Conservation (phyloP, 2,113 vertebrate species). For the Ammodytes dubius region DNA sequence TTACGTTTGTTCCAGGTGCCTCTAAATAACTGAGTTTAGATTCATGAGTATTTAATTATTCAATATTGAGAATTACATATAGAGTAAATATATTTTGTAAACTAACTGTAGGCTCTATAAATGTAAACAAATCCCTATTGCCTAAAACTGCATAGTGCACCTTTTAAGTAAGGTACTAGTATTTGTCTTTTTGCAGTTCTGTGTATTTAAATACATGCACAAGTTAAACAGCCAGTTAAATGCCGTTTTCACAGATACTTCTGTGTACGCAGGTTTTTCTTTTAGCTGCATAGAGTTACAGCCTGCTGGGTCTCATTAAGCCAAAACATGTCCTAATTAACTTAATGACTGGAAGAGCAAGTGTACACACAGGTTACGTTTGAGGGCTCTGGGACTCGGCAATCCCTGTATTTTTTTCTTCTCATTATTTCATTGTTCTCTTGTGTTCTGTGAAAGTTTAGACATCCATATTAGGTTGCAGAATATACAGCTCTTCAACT, state of each 20-base stretch:
- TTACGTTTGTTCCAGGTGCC: too few relatives aligned
- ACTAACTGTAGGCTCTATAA: too few relatives aligned
- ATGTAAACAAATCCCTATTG: too few relatives aligned
- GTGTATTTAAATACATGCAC: neutral
- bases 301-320: slow-evolving; percentile 69
- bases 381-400: slow-evolving; percentile 49
- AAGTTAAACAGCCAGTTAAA: slow-evolving; percentile 29
- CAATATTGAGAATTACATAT: too few relatives aligned
- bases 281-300: slow-evolving; percentile 23
- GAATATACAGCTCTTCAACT: slow-evolving; percentile 60
- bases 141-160: slow-evolving; percentile 19
- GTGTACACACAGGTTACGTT: slow-evolving; percentile 39
- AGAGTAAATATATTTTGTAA: too few relatives aligned
- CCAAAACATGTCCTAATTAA: slow-evolving; percentile 62
- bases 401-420: slow-evolving; percentile 33
- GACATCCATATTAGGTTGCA: slow-evolving; percentile 62
- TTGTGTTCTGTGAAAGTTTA: slow-evolving; percentile 70
- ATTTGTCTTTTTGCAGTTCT: slow-evolving; percentile 13
- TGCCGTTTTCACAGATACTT: slow-evolving; percentile 13
- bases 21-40: too few relatives aligned
- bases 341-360: slow-evolving; percentile 45
- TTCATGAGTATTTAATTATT: too few relatives aligned
- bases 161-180: slow-evolving; percentile 14
- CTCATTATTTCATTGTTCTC: slow-evolving; percentile 63
- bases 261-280: slow-evolving; percentile 17